A percentile compares a stretch with the other conserved stretches of the same genome.
These are phyloP conservation scores for Tachycineta bicolor DNA, from an alignment of 2,113 vertebrate species.

Conservation along the genomic window DNA sequence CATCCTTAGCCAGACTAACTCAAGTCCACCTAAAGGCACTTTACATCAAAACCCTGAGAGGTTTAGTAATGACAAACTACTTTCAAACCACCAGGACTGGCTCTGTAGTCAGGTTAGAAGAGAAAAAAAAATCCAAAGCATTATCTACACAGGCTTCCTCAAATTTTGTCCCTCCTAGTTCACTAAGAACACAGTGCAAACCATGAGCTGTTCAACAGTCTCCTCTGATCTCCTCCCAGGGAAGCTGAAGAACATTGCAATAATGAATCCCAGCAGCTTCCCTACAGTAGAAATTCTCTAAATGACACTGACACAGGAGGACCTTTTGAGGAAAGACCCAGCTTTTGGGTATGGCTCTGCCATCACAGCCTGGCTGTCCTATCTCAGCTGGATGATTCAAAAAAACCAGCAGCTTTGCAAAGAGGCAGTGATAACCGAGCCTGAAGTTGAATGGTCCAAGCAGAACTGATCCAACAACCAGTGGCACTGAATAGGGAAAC, in stretches of 20 bases:
- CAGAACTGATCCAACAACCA: neutral
- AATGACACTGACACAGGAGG: neutral
- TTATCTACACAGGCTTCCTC: neutral
- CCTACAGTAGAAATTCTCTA: neutral
- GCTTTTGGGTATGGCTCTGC: neutral
- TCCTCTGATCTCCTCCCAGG: neutral
- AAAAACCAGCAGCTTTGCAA: neutral
- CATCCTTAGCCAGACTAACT: neutral
- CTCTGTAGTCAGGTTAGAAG: neutral
- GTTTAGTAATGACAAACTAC: neutral
- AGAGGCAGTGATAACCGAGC: neutral
- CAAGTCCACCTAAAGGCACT: neutral
- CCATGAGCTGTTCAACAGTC: neutral
- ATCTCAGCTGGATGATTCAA: neutral
- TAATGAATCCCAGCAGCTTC: neutral
- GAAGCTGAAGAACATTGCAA: neutral
- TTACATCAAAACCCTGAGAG: neutral
- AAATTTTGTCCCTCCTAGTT: neutral
- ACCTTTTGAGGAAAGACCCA: neutral
- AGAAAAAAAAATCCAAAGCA: neutral
- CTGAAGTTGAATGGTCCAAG: neutral
- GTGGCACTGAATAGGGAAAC: rapidly evolving
- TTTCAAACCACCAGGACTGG: neutral
- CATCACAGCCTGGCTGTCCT: neutral
- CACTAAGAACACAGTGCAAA: neutral